Percentiles rank a stretch among this genome's conserved stretches.
phyloP scores from a whole-genome alignment of 1,140 invertebrate genomes.

The Kradibia gibbosae region DNA sequence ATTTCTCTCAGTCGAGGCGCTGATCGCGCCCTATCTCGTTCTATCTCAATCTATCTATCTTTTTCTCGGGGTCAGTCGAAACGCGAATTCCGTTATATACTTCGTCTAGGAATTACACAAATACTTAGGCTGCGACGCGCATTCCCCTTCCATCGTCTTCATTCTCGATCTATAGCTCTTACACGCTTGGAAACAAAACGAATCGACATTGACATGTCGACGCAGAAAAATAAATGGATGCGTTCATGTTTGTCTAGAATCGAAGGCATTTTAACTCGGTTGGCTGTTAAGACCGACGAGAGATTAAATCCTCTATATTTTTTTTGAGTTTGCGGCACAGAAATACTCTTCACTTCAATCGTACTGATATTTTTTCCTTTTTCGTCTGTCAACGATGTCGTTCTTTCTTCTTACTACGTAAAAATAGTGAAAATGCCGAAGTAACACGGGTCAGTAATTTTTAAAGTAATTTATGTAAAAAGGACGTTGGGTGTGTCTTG shows the following conservation, averaged over 20 bases:
- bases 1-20: slow-evolving; percentile 40
- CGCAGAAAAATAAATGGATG: background rate
- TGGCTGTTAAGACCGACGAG: background rate
- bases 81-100: slow-evolving; percentile 47
- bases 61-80: slow-evolving; percentile 47
- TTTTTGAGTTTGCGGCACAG: background rate
- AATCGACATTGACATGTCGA: slow-evolving; percentile 2
- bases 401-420: background rate
- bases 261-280: background rate
- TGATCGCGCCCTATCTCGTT: slow-evolving; percentile 40
- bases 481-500: slow-evolving; percentile 9
- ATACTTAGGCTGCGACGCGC: background rate
- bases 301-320: background rate
- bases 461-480: slow-evolving; percentile 32
- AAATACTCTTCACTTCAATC: background rate
- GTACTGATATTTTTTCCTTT: slow-evolving; percentile 10
- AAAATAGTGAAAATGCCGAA: background rate
- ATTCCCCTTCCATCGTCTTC: background rate
- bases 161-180: background rate
- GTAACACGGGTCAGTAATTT: background rate
- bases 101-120: slow-evolving; percentile 43
- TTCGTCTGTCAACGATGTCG: background rate
- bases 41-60: slow-evolving; percentile 16
- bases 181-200: slow-evolving; percentile 1
- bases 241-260: background rate